Percentiles rank a stretch among this genome's conserved stretches.
Evolutionary conservation across 2,888 invertebrate species (phyloP).

Genomic region (Atherix ibis): DNA sequence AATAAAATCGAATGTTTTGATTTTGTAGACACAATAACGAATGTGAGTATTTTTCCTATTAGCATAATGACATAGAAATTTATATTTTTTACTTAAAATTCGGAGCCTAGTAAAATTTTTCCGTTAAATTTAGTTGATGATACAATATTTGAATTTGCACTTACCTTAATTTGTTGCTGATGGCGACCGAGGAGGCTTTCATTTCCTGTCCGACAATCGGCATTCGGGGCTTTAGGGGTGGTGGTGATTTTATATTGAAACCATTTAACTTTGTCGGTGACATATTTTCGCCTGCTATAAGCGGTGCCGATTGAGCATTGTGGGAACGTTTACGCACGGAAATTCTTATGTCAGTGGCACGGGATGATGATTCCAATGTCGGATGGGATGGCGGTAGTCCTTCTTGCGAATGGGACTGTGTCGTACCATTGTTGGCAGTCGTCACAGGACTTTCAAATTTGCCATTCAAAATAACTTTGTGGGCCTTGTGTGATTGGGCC

Average conservation of each 20-base stretch:
- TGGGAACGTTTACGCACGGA: slow-evolving; percentile 28
- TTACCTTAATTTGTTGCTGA: slow-evolving; percentile 24
- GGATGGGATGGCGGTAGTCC: not conserved
- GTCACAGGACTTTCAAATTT: slow-evolving; percentile 10
- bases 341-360: slow-evolving; percentile 13
- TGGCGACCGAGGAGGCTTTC: slow-evolving; percentile 9
- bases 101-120: too few relatives aligned
- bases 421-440: not conserved
- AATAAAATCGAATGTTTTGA: too few relatives aligned
- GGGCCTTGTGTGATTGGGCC: slow-evolving; percentile 18
- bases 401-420: not conserved
- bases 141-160: too few relatives aligned
- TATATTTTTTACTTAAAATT: too few relatives aligned
- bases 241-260: slow-evolving; percentile 16
- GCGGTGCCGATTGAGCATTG: slow-evolving; percentile 21
- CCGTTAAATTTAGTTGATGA: too few relatives aligned
- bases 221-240: slow-evolving; percentile 29
- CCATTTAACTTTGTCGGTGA: slow-evolving; percentile 3
- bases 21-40: too few relatives aligned
- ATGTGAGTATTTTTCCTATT: too few relatives aligned
- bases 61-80: too few relatives aligned
- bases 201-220: slow-evolving; percentile 15
- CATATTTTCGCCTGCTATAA: slow-evolving; percentile 20
- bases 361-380: not conserved
- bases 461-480: slow-evolving; percentile 23